Evolutionary conservation across 1,140 invertebrate species (phyloP).

Genomic region (Drosophila eugracilis): DNA sequence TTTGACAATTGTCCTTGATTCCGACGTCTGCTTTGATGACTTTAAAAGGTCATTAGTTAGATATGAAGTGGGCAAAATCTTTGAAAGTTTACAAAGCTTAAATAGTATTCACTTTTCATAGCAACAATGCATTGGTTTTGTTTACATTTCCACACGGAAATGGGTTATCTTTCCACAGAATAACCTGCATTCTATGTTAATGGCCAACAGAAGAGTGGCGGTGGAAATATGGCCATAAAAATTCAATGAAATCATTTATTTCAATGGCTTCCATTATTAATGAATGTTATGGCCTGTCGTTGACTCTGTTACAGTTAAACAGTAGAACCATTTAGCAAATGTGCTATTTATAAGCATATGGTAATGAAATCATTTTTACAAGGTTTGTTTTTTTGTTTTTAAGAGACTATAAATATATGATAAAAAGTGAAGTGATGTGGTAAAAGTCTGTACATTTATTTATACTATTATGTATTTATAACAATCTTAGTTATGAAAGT

Average conservation of each 20-base stretch:
- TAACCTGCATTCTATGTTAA: not conserved
- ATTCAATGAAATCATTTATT: slow-evolving; percentile 27
- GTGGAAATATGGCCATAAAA: slow-evolving; percentile 10
- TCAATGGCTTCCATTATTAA: slow-evolving; percentile 16
- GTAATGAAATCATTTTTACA: not conserved
- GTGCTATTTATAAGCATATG: not conserved
- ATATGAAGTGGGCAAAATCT: not conserved
- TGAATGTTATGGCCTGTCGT: not conserved
- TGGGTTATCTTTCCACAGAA: not conserved
- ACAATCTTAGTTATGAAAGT: no score
- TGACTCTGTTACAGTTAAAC: slow-evolving; percentile 2
- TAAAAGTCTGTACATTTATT: no score
- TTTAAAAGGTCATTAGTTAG: slow-evolving; percentile 24
- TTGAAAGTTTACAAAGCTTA: not conserved
- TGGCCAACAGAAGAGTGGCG: not conserved
- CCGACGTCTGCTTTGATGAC: slow-evolving; percentile 23
- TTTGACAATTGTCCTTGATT: slow-evolving; percentile 14
- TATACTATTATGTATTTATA: no score
- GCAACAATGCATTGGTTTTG: not conserved
- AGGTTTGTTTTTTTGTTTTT: not conserved
- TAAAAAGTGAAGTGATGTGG: no score
- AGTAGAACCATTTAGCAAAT: slow-evolving; percentile 6
- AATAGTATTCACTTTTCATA: not conserved
- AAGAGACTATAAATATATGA: not conserved
- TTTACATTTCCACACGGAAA: not conserved